Base-by-base conservation (phyloP, 2,113 vertebrate genomes). In the Amphiprion ocellaris region DNA sequence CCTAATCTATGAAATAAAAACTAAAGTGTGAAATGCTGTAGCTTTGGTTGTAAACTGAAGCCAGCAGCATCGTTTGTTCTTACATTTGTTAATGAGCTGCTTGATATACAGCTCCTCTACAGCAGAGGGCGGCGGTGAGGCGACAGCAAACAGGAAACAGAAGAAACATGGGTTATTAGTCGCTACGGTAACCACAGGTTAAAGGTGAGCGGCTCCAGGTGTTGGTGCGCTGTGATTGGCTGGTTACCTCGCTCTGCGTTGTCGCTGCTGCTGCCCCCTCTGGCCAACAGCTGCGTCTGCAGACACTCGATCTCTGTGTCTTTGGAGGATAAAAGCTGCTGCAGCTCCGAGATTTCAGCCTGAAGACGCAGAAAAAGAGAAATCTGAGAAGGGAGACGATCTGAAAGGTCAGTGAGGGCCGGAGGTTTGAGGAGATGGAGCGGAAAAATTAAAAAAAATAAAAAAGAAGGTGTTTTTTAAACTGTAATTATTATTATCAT, bases 61-160 rank as follows among this genome's bases (percentile, higher is more conserved):
- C 33, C 33, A 30, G 33, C 6, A 37, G 33, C 33, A 26, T 26
- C 26, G 26, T 26, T 26, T 26, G 26, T 26, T 26, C 96, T 97
- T 97, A 97, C 96, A 93, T 97, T 97, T 97, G 89, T 96, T 96
- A 93, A 96, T 96, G 92, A 97, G 96, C 88, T 96, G 96, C 93
- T 95, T 96, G 95, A 93, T 96, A 95, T 95, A 97, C 87, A 95
- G 94, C 93, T 96, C 96, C 94, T 96, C 96, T 97, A 95, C 85
- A 91, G 83, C 90, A 94, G 91, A 82, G 89, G 84, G 88, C 78
- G 72, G 89, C 93, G 90, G 66, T 83, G 79, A 85, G 81, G 68
- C 67, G 78, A 79, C 47, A 68, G 84, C 49, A 65, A 50, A 65
- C 37, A 12, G 21, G 15, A 21, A 49, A 67, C 70, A 83, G 76